These are phyloP conservation scores for Lutraria rhynchaena DNA, from an alignment of 1,140 invertebrate species.

Conservation along the genomic window DNA sequence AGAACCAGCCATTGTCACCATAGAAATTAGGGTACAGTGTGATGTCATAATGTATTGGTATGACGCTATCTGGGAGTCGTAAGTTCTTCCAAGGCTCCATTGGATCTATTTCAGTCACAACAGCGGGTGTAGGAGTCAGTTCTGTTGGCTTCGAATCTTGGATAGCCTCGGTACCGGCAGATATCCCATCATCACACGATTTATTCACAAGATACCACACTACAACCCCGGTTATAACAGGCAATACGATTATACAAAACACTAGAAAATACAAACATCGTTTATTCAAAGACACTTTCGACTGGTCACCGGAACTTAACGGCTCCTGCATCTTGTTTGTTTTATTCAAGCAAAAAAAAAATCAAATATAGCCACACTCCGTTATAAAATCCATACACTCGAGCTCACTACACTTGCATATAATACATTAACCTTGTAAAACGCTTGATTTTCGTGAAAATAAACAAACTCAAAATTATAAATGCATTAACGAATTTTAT, in stretches of 20 bases:
- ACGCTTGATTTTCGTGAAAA: too few relatives aligned
- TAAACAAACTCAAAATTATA: too few relatives aligned
- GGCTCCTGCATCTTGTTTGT: not conserved
- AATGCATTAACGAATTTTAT: too few relatives aligned
- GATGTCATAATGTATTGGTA: constrained; percentile 90
- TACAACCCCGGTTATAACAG: constrained; percentile 68
- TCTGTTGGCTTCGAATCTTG: constrained; percentile 24
- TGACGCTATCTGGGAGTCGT: constrained; percentile 87
- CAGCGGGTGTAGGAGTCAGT: not conserved
- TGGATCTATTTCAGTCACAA: not conserved
- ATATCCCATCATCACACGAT: constrained; percentile 35
- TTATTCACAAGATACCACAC: constrained; percentile 69
- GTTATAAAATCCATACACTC: too few relatives aligned
- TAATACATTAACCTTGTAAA: too few relatives aligned
- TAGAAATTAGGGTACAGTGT: constrained; percentile 87
- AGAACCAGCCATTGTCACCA: constrained; percentile 71
- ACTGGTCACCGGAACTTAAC: not conserved
- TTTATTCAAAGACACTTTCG: constrained; percentile 7
- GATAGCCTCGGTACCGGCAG: constrained; percentile 27
- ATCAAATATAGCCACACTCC: too few relatives aligned
- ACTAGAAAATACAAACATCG: constrained; percentile 60
- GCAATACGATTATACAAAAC: constrained; percentile 66
- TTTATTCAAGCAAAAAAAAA: too few relatives aligned
- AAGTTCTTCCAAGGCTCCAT: constrained; percentile 79
- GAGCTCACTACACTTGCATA: too few relatives aligned